A percentile compares a stretch with the other conserved stretches of the same genome.
Conservation (phyloP, 2,113 vertebrate species). For the Percina caprodes region DNA sequence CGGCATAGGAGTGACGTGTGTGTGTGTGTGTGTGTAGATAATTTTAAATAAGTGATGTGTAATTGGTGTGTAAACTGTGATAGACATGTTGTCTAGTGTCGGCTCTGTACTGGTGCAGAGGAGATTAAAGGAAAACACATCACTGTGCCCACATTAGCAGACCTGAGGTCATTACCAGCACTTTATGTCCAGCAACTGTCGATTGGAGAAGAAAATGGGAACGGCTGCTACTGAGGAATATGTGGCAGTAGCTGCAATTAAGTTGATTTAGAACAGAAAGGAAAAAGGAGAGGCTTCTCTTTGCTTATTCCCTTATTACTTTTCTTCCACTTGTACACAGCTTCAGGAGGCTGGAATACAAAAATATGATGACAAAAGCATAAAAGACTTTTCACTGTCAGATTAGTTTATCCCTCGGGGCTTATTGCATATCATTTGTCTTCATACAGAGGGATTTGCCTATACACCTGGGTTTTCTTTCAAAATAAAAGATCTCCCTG, state of each 20-base stretch:
- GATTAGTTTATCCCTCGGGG: background rate
- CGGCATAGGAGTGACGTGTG: background rate
- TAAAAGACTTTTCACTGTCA: slow-evolving; percentile 28
- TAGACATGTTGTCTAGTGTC: background rate
- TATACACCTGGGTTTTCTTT: slow-evolving; percentile 1
- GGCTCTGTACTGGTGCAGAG: slow-evolving; percentile 2
- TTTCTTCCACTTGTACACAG: slow-evolving; percentile 21
- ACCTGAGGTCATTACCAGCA: slow-evolving; percentile 45
- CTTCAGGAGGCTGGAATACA: slow-evolving; percentile 19
- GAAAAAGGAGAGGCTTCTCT: background rate
- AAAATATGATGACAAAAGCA: slow-evolving; percentile 51
- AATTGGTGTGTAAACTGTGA: slow-evolving; percentile 2
- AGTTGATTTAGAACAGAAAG: slow-evolving; percentile 44
- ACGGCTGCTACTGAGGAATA: background rate
- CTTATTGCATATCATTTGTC: slow-evolving; percentile 18
- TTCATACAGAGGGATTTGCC: slow-evolving; percentile 10
- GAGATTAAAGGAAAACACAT: slow-evolving; percentile 4
- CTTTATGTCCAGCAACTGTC: slow-evolving; percentile 54
- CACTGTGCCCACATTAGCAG: slow-evolving; percentile 28
- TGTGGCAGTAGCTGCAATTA: slow-evolving; percentile 43
- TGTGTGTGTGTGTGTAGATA: background rate
- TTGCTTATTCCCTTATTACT: background rate
- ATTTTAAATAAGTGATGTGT: background rate
- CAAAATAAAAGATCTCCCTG: background rate
- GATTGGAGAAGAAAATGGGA: background rate